phyloP scores from a whole-genome alignment of 1,140 invertebrate genomes.

The Drosophila santomea region DNA sequence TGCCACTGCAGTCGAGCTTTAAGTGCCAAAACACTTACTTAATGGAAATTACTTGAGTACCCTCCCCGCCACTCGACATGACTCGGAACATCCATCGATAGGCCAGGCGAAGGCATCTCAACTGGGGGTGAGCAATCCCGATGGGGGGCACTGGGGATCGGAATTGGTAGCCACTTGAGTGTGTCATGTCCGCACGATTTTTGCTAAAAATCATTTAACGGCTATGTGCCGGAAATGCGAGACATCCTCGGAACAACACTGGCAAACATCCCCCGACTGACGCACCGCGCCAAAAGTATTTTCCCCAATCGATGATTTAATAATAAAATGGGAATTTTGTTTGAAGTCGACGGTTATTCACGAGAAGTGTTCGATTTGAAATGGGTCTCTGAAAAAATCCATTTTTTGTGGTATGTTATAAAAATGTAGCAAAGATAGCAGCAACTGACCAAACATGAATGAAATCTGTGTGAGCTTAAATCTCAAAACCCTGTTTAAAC shows the following conservation, averaged over 20 bases:
- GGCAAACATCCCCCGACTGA: constrained; percentile 18
- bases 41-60: constrained; percentile 76
- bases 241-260: constrained; percentile 41
- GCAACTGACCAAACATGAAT: too few relatives aligned
- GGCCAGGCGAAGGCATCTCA: constrained; percentile 33
- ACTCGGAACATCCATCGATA: constrained; percentile 46
- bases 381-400: background rate
- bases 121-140: constrained; percentile 66
- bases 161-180: constrained; percentile 67
- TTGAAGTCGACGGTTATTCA: too few relatives aligned
- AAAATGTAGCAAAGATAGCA: too few relatives aligned
- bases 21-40: constrained; percentile 80
- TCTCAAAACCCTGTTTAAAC: background rate
- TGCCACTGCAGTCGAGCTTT: constrained; percentile 63
- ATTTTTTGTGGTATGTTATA: background rate
- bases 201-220: constrained; percentile 82
- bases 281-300: constrained; percentile 1
- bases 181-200: constrained; percentile 81
- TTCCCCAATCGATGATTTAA: background rate
- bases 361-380: background rate
- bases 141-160: constrained; percentile 13
- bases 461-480: too few relatives aligned
- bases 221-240: constrained; percentile 68
- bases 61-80: constrained; percentile 50
- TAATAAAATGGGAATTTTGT: background rate